phyloP scores from a whole-genome alignment of 2,113 vertebrate species.

The Cyanistes caeruleus region DNA sequence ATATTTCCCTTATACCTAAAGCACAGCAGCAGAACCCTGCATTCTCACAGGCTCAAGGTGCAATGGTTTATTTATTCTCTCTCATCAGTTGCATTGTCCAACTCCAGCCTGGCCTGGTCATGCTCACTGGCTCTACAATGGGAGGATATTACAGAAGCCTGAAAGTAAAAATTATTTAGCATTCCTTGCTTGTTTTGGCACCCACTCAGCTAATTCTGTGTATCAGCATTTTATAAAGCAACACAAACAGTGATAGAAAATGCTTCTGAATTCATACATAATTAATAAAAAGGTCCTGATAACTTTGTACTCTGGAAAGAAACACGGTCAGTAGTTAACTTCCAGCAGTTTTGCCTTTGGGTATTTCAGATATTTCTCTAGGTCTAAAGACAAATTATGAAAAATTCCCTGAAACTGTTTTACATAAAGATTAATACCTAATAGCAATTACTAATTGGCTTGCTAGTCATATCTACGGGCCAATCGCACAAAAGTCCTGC shows the following conservation, averaged over 20 bases:
- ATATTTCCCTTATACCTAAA: background rate
- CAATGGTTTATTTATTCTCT: background rate
- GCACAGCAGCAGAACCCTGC: background rate
- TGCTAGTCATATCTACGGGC: background rate
- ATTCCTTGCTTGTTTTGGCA: background rate
- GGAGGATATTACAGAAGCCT: background rate
- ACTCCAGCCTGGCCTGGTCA: background rate
- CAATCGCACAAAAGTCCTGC: background rate
- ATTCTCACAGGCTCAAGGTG: background rate
- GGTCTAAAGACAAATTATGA: background rate
- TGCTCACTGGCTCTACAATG: background rate
- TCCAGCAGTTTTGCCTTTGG: fast-evolving
- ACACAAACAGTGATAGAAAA: background rate
- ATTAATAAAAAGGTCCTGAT: background rate
- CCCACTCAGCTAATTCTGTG: background rate
- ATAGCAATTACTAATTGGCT: background rate
- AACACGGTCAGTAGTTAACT: background rate
- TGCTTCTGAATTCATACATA: background rate
- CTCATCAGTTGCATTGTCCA: background rate
- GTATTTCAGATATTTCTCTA: background rate
- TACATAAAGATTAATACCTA: background rate
- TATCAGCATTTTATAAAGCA: background rate
- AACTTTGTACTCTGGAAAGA: background rate
- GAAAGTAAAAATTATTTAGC: background rate
- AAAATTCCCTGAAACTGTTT: background rate